These are phyloP conservation scores for Herpailurus yagouaroundi DNA, from an alignment of 2,113 vertebrate genomes.

Conservation along the genomic window DNA sequence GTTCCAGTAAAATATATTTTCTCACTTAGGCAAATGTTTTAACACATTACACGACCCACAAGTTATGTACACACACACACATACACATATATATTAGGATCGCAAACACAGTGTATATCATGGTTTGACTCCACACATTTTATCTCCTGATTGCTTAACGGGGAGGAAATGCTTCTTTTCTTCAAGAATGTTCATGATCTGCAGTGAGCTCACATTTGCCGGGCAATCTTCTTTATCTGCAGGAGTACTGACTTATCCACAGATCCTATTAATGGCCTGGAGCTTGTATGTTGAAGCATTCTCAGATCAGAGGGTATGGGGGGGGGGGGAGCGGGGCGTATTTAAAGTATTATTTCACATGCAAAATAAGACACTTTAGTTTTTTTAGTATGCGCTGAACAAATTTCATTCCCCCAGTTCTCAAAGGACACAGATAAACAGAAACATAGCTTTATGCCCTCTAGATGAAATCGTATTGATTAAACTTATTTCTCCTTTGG, in stretches of 20 bases:
- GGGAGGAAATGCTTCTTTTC: neutral
- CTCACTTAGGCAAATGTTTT: neutral
- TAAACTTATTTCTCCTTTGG: slow-evolving; percentile 30
- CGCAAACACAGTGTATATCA: too few relatives aligned
- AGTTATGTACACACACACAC: neutral
- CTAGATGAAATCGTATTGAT: neutral
- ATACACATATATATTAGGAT: too few relatives aligned
- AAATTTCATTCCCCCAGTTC: neutral
- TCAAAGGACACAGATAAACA: neutral
- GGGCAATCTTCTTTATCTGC: neutral
- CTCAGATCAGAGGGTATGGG: neutral
- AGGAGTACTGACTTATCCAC: neutral
- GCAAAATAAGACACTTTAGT: neutral
- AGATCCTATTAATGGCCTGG: neutral
- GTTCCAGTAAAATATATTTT: neutral
- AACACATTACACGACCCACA: neutral
- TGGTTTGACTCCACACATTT: neutral
- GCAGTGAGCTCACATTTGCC: neutral
- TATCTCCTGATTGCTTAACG: neutral
- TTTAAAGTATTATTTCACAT: neutral
- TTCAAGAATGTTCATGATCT: neutral
- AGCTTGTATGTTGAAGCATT: neutral
- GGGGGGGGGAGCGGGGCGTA: too few relatives aligned
- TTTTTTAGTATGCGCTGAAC: neutral
- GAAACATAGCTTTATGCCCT: neutral